Conservation (phyloP, 2,888 invertebrate genomes). For the Papilio elwesi region DNA sequence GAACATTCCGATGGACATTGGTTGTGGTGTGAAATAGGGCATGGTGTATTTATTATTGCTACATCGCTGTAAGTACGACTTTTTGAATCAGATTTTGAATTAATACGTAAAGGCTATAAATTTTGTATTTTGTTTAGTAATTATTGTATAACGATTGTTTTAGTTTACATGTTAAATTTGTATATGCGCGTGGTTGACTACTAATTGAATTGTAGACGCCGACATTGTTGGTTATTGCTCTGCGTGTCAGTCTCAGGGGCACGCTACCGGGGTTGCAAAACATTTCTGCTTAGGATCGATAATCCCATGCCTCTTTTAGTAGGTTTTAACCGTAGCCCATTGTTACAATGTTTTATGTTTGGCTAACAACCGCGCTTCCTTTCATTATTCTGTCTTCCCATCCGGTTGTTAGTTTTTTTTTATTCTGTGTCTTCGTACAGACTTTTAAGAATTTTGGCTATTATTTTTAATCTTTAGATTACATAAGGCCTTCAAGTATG, state of each 20-base stretch:
- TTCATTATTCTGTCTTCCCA: conserved; percentile 32
- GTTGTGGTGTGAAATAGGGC: conserved; percentile 31
- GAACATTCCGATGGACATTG: conserved; percentile 27
- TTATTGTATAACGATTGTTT: conserved; percentile 3
- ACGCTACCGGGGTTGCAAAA: conserved; percentile 23
- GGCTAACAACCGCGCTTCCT: conserved; percentile 34
- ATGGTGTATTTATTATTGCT: conserved; percentile 21
- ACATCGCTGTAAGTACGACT: conserved; percentile 28
- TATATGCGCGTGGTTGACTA: conserved; percentile 3
- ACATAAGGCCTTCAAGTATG: conserved; percentile 1
- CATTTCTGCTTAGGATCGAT: conserved; percentile 25
- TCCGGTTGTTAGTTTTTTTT: conserved; percentile 16
- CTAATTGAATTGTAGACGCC: conserved; percentile 35
- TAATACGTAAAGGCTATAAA: background rate
- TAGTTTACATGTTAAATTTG: background rate
- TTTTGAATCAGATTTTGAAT: conserved; percentile 21
- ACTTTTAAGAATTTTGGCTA: background rate
- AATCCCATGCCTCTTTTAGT: conserved; percentile 16
- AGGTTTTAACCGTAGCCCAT: conserved; percentile 22
- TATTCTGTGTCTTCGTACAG: background rate
- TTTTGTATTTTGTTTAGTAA: background rate
- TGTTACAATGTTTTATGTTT: conserved; percentile 33
- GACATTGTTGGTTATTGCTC: conserved; percentile 2
- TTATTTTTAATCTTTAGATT: conserved; percentile 1
- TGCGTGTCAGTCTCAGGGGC: background rate